Evolutionary conservation across 2,113 vertebrate species (phyloP), one percentile per base, ranked within the genome.

Genomic region (Dermatemys mawii): DNA sequence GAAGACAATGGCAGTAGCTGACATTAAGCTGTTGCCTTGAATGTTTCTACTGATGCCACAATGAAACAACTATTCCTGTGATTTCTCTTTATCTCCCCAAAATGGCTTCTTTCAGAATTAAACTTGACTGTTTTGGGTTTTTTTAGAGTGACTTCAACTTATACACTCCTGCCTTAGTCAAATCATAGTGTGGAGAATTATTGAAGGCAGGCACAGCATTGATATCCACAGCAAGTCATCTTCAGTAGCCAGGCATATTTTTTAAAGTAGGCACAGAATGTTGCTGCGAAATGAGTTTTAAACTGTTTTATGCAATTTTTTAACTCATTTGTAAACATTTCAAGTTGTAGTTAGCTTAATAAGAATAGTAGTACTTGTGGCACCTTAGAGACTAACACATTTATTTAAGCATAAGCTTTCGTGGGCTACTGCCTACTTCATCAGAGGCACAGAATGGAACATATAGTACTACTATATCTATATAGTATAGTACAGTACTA

Each of bases 51-150:
- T 29, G 2, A 73, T 54, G 38, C 22, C 35, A 11, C 24, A 83
- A 63, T 0, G 83, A 84, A 89, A 96, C 60, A n/a, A 75, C 73
- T 84, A 38, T 89, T 50, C 81, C 41, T 73, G 79, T 83, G 83
- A 35, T 41, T 82, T 51, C 63, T 57, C 49, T 44, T 82, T 50
- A 35, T 22, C 48, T 78, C 78, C 35, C 55, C 6, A 54, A 48
- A 97, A 90, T 5, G 24, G 50, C 86, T 95, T 90, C 87, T 79
- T 95, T 29, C 86, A 92, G 93, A 96, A 41, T 63, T 90, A 95
- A 94, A 90, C 50, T 85, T 53, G 91, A 60, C 78, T 90, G 87
- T 83, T 93, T 94, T 96, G 26, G 2, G 38, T 10, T 87, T 5
- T n/a, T 92, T 87, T 35, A 84, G 26, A 91, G 57, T 89, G 79